Conservation (phyloP, 1,140 invertebrate species). For the Leptinotarsa defecta region DNA sequence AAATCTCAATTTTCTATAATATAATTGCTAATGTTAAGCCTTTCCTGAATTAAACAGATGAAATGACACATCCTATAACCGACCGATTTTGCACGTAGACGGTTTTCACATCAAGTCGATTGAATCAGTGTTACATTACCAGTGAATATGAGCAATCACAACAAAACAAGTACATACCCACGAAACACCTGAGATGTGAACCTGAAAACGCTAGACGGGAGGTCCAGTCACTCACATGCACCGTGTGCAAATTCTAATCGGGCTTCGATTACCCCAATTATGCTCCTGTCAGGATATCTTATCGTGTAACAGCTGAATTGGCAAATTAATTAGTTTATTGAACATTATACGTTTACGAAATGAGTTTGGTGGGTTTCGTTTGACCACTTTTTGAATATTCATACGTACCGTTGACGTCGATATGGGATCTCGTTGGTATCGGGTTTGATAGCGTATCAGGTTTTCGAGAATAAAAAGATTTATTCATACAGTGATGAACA, state of each 20-base stretch:
- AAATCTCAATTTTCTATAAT: too few relatives aligned
- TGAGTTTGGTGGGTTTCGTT: too few relatives aligned
- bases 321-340: constrained; percentile 17
- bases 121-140: constrained; percentile 3
- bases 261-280: constrained; percentile 29
- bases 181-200: constrained; percentile 34
- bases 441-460: too few relatives aligned
- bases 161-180: constrained; percentile 18
- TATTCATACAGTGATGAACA: too few relatives aligned
- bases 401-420: too few relatives aligned
- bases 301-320: constrained; percentile 12
- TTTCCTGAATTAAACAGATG: not conserved
- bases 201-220: constrained; percentile 29
- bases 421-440: too few relatives aligned
- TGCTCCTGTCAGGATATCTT: constrained; percentile 26
- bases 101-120: constrained; percentile 1
- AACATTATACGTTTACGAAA: constrained; percentile 1
- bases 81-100: not conserved
- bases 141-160: not conserved
- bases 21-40: not conserved
- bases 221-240: constrained; percentile 31
- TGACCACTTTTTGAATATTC: too few relatives aligned
- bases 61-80: not conserved
- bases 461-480: too few relatives aligned
- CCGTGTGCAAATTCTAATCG: constrained; percentile 31